These are phyloP conservation scores for Dione juno DNA, from an alignment of 2,888 invertebrate species.

Conservation along the genomic window DNA sequence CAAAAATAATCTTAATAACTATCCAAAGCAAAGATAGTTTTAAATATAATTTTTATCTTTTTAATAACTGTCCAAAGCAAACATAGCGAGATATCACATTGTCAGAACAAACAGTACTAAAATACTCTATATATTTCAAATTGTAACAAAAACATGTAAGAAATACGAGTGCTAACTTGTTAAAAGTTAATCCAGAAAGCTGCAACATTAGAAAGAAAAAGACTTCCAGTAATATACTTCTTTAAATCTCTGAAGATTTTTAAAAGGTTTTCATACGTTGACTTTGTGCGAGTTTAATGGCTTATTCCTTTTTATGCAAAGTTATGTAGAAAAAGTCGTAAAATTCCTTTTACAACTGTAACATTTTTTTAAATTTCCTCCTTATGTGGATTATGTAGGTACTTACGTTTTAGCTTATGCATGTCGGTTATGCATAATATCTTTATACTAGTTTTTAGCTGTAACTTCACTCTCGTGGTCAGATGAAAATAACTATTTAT, in stretches of 20 bases:
- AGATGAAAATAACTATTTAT: too few species aligned
- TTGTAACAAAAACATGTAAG: neutral
- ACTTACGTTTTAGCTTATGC: too few species aligned
- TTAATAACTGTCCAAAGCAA: too few species aligned
- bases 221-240: constrained; percentile 13
- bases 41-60: too few species aligned
- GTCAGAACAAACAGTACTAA: neutral
- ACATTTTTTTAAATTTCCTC: neutral
- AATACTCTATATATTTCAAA: neutral
- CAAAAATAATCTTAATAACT: too few species aligned
- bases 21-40: too few species aligned
- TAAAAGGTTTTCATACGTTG: constrained; percentile 24
- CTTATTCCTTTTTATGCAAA: constrained; percentile 7
- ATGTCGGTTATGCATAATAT: too few species aligned
- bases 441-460: too few species aligned
- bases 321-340: constrained; percentile 3
- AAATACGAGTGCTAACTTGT: constrained; percentile 19
- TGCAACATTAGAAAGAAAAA: constrained; percentile 15
- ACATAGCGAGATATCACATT: neutral
- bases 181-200: constrained; percentile 16
- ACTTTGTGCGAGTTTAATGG: neutral
- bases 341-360: neutral
- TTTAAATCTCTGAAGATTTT: constrained; percentile 9
- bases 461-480: too few species aligned
- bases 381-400: too few species aligned